Conservation (phyloP, 2,113 vertebrate genomes). For the Ophiodon elongatus region DNA sequence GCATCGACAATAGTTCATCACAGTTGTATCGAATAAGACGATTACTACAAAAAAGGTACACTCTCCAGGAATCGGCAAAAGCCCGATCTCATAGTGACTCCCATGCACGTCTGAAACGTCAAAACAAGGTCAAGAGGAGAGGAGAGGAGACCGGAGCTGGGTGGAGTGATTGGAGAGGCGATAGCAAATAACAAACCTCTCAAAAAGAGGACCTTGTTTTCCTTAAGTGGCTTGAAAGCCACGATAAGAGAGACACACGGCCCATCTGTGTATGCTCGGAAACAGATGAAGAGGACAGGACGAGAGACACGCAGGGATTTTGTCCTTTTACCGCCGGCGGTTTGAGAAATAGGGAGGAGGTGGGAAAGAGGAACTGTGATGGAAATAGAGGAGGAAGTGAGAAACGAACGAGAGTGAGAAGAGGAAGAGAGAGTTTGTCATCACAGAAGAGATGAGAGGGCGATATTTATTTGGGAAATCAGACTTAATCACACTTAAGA, state of each 20-base stretch:
- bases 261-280: slow-evolving; percentile 9
- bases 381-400: background rate
- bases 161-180: slow-evolving; percentile 4
- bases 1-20: background rate
- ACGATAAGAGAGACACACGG: slow-evolving; percentile 16
- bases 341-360: background rate
- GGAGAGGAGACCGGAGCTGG: slow-evolving; percentile 16
- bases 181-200: slow-evolving; percentile 29
- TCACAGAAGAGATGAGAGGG: background rate
- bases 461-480: background rate
- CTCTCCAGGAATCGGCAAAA: background rate
- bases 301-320: background rate
- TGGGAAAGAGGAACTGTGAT: background rate
- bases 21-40: background rate
- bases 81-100: slow-evolving; percentile 5
- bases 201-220: slow-evolving; percentile 5
- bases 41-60: background rate
- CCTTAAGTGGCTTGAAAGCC: slow-evolving; percentile 21
- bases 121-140: background rate
- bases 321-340: background rate
- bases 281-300: slow-evolving; percentile 10
- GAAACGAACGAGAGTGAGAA: background rate
- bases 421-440: background rate
- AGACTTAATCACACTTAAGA: background rate
- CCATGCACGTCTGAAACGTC: background rate